Evolutionary conservation across 1,140 invertebrate genomes (phyloP).

Genomic region (Stenopsyche tienmushanensis): DNA sequence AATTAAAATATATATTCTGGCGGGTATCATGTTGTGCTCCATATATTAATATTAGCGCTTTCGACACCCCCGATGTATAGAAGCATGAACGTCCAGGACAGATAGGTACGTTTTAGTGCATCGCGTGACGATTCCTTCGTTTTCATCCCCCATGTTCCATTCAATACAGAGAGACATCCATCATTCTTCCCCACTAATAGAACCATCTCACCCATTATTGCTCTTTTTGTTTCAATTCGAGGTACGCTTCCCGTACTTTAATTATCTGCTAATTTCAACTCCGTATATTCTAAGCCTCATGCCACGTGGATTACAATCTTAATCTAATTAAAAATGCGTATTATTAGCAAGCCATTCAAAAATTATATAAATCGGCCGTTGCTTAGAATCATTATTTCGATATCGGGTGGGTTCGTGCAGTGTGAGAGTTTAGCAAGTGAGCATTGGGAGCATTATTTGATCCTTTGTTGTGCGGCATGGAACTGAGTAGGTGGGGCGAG

Average conservation of each 20-base stretch:
- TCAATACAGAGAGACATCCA: slow-evolving; percentile 35
- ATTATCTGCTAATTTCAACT: slow-evolving; percentile 10
- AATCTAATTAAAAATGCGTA: too few relatives aligned
- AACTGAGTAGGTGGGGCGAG: slow-evolving; percentile 34
- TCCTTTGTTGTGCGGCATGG: slow-evolving; percentile 36
- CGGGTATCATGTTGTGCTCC: too few relatives aligned
- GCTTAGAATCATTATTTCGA: too few relatives aligned
- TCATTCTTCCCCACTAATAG: slow-evolving; percentile 41
- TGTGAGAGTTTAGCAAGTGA: slow-evolving; percentile 35
- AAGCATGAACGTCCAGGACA: too few relatives aligned
- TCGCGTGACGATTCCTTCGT: slow-evolving; percentile 36
- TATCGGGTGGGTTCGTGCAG: slow-evolving; percentile 28
- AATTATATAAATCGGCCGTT: too few relatives aligned
- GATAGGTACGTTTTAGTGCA: too few relatives aligned
- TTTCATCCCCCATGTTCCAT: slow-evolving; percentile 33
- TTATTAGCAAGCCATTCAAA: too few relatives aligned
- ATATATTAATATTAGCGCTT: too few relatives aligned
- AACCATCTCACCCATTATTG: slow-evolving; percentile 40
- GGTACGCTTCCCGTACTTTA: neutral
- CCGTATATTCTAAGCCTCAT: too few relatives aligned
- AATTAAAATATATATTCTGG: too few relatives aligned
- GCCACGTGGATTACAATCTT: too few relatives aligned
- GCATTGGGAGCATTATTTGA: slow-evolving; percentile 29
- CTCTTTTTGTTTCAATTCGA: slow-evolving; percentile 26
- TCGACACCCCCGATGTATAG: too few relatives aligned